Conservation (phyloP, 2,888 invertebrate species). For the Malthinus flaveolus region DNA sequence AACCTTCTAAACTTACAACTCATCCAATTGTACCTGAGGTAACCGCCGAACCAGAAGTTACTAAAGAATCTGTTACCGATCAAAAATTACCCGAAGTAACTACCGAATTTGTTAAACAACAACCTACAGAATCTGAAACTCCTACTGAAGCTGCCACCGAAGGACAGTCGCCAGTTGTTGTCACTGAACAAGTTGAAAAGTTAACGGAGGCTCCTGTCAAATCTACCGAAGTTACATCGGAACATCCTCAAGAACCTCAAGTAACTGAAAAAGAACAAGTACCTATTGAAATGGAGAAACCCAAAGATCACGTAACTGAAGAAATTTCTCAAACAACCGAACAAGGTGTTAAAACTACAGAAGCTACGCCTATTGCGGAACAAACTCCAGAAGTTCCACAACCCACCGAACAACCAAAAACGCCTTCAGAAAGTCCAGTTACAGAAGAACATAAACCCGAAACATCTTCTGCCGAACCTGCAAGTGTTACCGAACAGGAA, state of each 20-base stretch:
- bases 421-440: constrained; percentile 18
- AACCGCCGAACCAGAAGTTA: background rate
- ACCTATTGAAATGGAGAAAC: constrained; percentile 2
- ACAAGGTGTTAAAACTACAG: background rate
- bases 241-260: constrained; percentile 1
- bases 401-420: background rate
- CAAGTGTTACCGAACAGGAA: constrained; percentile 5
- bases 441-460: constrained; percentile 30
- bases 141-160: constrained; percentile 18
- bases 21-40: too few species aligned
- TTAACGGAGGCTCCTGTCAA: background rate
- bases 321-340: constrained; percentile 3
- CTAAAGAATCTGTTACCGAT: background rate
- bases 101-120: constrained; percentile 10
- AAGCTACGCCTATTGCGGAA: constrained; percentile 19
- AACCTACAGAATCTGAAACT: background rate
- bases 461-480: background rate
- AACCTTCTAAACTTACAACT: background rate
- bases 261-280: background rate
- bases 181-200: constrained; percentile 7
- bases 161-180: background rate
- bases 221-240: background rate
- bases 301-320: constrained; percentile 12
- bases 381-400: constrained; percentile 20
- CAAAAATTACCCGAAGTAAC: constrained; percentile 5